Base-by-base conservation (phyloP, 2,888 invertebrate species). In the Lochmaea crataegi region DNA sequence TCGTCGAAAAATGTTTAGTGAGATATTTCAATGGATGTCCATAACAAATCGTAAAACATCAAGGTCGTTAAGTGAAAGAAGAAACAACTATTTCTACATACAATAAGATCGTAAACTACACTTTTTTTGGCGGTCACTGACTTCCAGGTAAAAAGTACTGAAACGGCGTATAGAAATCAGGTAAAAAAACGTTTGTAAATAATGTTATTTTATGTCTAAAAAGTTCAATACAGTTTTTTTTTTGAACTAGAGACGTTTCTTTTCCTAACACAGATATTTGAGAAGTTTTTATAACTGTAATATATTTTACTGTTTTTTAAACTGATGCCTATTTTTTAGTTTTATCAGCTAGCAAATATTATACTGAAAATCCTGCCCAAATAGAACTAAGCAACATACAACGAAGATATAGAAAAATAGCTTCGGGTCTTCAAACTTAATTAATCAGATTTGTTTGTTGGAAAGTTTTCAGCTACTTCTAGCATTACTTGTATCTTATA, bases 31-130 rank as follows among this genome's bases (percentile, higher is more conserved):
- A 75, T 76, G 73, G 75, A 75, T 76, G 72, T 75, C 75, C 73
- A 82, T 78, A 82, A 82, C 82, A 81, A 82, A 82, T 81, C 81
- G 83, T 83, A 83, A 83, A 83, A 81, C 81, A 80, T 77, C 81
- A 82, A 83, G 82, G 83, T 80, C 82, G 77, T 73, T 75, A 69
- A 70, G 72, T 68, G 69, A 78, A 76, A 70, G 68, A 68, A 79
- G 61, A 71, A 72, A 71, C 72, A 75, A 77, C 77, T 72, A 66
- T 75, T 76, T 69, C 75, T 79, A 80, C 77, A 81, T 78, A 81
- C 81, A 81, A 82, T 81, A 78, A 79, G 75, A 79, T 80, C 80
- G 78, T 81, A 81, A 81, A 77, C 75, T 79, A 75, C 71, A 71
- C 68, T 77, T 81, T 82, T 82, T 82, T 80, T 70, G 77, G 75